Evolutionary conservation across 2,113 vertebrate genomes (phyloP).

Genomic region (Catagonus wagneri): DNA sequence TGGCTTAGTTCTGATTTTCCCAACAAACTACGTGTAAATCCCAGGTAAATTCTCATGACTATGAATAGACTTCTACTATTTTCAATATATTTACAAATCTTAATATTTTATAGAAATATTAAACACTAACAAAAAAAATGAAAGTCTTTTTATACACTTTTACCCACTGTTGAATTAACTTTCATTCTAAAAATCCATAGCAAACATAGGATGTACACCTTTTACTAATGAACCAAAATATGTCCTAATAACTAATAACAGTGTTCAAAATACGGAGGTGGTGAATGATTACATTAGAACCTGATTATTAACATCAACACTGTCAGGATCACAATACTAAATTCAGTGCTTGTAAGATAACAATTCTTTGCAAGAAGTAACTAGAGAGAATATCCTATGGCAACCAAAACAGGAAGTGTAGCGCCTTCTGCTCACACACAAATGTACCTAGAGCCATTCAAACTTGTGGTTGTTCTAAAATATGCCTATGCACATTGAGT

Average conservation of each 20-base stretch:
- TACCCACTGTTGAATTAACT: background rate
- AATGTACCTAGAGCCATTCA: background rate
- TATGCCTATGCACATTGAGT: accelerated
- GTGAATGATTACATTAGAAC: background rate
- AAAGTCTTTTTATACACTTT: background rate
- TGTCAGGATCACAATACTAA: background rate
- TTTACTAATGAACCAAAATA: background rate
- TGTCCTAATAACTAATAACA: background rate
- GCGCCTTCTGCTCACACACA: background rate
- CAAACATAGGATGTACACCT: background rate
- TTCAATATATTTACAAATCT: background rate
- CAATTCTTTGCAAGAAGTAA: background rate
- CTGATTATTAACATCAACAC: background rate
- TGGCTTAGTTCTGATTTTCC: background rate
- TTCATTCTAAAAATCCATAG: background rate
- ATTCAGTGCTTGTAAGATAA: background rate
- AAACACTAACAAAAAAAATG: background rate
- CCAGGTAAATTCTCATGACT: background rate
- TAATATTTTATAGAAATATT: background rate
- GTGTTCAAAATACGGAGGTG: background rate
- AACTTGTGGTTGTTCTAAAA: background rate
- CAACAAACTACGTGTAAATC: background rate
- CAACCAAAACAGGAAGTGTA: background rate
- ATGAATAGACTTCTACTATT: background rate
- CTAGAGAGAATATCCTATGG: background rate